phyloP scores from a whole-genome alignment of 2,888 invertebrate species.

The Drosophila ochracea region DNA sequence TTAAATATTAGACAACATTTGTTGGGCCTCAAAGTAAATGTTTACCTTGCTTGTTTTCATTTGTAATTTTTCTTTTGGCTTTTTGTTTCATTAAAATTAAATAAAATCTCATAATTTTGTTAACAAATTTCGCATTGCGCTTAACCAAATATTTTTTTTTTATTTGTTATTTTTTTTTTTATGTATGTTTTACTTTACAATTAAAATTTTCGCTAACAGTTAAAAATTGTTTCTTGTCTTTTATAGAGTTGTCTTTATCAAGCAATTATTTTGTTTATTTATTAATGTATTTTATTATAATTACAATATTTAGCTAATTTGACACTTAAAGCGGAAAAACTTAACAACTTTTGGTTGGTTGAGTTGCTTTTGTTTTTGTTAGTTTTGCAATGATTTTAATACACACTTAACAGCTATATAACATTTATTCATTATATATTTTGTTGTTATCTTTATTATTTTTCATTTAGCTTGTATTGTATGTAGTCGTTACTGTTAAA shows the following conservation, averaged over 20 bases:
- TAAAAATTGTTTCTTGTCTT: conserved; percentile 68
- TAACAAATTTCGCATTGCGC: conserved; percentile 71
- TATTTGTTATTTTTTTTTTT: not conserved
- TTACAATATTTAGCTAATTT: conserved; percentile 79
- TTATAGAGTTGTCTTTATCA: conserved; percentile 47
- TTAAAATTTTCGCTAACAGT: conserved; percentile 80
- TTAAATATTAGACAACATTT: conserved; percentile 59
- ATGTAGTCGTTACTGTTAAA: conserved; percentile 62
- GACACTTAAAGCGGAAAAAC: conserved; percentile 82
- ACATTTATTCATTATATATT: conserved; percentile 59
- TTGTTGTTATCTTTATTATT: conserved; percentile 30
- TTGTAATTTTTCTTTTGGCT: conserved; percentile 41
- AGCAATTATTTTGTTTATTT: conserved; percentile 54
- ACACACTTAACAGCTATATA: conserved; percentile 73
- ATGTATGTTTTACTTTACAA: conserved; percentile 64
- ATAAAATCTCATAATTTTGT: conserved; percentile 70
- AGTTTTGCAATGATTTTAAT: conserved; percentile 62
- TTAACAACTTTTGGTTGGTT: conserved; percentile 75
- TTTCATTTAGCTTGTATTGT: conserved; percentile 44
- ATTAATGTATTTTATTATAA: conserved; percentile 55
- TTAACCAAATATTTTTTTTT: conserved; percentile 58
- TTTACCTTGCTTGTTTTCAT: conserved; percentile 50
- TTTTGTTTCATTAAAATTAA: conserved; percentile 65
- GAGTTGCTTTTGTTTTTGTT: conserved; percentile 56
- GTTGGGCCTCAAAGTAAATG: conserved; percentile 57